phyloP scores from a whole-genome alignment of 2,888 invertebrate genomes.

The Galerucella pusilla region DNA sequence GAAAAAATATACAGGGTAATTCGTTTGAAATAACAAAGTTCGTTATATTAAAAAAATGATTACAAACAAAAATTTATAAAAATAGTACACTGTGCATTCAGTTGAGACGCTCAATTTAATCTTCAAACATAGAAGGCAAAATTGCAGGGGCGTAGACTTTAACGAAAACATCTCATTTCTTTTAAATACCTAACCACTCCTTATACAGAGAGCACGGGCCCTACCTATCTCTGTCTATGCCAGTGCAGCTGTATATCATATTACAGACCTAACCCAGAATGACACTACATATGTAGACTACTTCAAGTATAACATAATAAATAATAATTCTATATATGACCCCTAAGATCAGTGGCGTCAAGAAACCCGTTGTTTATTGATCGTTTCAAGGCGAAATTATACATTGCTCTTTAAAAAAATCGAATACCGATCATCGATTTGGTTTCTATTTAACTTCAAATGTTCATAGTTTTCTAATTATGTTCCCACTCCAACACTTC shows the following conservation, averaged over 20 bases:
- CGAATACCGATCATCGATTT: neutral
- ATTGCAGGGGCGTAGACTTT: constrained; percentile 48
- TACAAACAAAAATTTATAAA: too few species aligned
- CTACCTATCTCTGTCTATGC: constrained; percentile 48
- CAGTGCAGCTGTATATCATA: constrained; percentile 54
- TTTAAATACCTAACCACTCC: constrained; percentile 53
- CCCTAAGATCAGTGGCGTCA: constrained; percentile 38
- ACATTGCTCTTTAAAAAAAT: neutral
- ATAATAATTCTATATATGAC: constrained; percentile 49
- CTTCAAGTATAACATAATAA: constrained; percentile 51
- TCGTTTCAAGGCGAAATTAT: neutral
- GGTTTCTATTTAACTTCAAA: too few species aligned
- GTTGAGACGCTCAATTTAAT: neutral
- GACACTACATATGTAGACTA: constrained; percentile 55
- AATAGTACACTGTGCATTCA: too few species aligned
- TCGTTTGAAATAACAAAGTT: too few species aligned
- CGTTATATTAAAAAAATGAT: too few species aligned
- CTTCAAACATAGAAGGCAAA: constrained; percentile 27
- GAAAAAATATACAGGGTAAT: too few species aligned
- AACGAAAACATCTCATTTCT: constrained; percentile 50
- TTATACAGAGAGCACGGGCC: constrained; percentile 43
- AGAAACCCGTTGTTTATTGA: constrained; percentile 22
- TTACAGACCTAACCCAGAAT: constrained; percentile 56
- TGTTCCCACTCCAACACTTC: too few species aligned
- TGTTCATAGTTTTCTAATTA: too few species aligned